Evolutionary conservation across 2,113 vertebrate species (phyloP).

Genomic region (Ovibos moschatus): DNA sequence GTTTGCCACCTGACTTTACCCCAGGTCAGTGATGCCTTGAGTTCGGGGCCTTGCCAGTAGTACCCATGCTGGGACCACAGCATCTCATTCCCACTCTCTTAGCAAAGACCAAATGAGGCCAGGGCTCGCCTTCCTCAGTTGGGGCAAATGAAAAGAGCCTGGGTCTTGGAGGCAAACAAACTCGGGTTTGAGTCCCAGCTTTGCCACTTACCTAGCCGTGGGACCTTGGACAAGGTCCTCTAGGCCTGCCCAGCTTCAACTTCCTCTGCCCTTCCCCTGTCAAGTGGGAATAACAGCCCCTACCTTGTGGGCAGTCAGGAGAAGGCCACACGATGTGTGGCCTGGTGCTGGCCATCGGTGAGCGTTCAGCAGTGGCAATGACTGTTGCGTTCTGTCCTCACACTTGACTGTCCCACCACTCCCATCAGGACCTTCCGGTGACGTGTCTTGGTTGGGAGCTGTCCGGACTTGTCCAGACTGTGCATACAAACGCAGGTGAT

Average conservation of each 20-base stretch:
- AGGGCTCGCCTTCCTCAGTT: neutral
- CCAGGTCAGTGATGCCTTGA: neutral
- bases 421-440: neutral
- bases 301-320: neutral
- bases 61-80: neutral
- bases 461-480: neutral
- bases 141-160: neutral
- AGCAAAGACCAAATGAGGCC: neutral
- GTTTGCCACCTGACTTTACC: neutral
- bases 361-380: neutral
- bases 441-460: neutral
- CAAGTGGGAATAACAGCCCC: neutral
- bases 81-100: neutral
- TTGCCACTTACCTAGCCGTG: neutral
- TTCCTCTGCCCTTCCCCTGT: neutral
- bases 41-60: neutral
- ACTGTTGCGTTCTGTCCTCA: neutral
- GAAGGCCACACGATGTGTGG: neutral
- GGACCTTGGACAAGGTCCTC: neutral
- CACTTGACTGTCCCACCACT: neutral
- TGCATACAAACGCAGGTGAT: conserved; percentile 1
- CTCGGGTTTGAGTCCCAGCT: neutral
- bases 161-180: neutral
- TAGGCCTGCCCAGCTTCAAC: neutral
- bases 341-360: neutral